Conservation (phyloP, 2,797 vertebrate genomes). For the Helostoma temminkii region DNA sequence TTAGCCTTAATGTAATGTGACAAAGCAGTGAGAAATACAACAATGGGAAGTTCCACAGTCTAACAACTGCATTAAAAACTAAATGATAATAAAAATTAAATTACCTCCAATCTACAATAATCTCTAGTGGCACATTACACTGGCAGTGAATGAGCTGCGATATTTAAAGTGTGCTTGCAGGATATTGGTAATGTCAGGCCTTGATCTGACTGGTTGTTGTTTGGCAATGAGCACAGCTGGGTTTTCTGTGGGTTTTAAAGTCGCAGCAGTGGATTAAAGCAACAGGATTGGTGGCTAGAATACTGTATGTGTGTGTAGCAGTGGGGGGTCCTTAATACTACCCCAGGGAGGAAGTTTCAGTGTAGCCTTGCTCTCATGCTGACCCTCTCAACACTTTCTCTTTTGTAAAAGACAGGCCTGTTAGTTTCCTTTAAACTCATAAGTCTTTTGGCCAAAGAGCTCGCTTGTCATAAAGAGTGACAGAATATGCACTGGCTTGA, state of each 20-base stretch:
- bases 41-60: constrained; percentile 60
- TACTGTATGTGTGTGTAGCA: constrained; percentile 31
- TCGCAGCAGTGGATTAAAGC: constrained; percentile 41
- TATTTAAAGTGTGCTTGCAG: constrained; percentile 72
- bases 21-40: constrained; percentile 60
- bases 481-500: constrained; percentile 58
- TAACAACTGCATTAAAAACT: constrained; percentile 63
- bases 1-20: constrained; percentile 58
- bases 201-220: constrained; percentile 61
- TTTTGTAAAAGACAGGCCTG: constrained; percentile 56
- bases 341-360: constrained; percentile 65
- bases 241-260: constrained; percentile 49
- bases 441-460: constrained; percentile 51
- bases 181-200: constrained; percentile 70
- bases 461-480: constrained; percentile 50
- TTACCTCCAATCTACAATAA: constrained; percentile 60
- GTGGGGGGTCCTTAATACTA: constrained; percentile 59
- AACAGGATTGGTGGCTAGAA: constrained; percentile 41
- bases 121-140: constrained; percentile 67
- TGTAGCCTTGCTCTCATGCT: constrained; percentile 45
- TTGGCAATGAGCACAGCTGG: constrained; percentile 53
- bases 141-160: constrained; percentile 68
- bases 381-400: constrained; percentile 64
- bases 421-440: constrained; percentile 59
- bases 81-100: constrained; percentile 49